Conservation (phyloP, 64 coral and sea anemone species). For the Montipora cactus region DNA sequence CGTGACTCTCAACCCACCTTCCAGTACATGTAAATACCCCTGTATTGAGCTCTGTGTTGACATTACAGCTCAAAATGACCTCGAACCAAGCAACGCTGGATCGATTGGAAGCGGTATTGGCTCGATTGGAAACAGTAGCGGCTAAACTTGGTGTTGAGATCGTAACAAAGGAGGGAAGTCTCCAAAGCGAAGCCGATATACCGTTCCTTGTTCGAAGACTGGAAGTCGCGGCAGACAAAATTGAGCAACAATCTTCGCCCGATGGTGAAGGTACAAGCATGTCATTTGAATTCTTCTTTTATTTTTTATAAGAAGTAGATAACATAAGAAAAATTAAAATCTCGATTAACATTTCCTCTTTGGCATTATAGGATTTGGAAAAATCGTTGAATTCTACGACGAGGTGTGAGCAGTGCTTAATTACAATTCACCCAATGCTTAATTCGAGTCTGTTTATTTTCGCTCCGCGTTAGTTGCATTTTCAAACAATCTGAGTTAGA, state of each 20-base stretch:
- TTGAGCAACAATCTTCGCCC: slow-evolving; percentile 56
- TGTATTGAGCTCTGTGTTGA: no score
- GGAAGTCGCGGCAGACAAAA: slow-evolving; percentile 62
- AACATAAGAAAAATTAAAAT: no score
- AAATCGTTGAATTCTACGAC: slow-evolving; percentile 61
- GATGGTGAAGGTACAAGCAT: slow-evolving; percentile 5
- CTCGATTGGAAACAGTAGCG: slow-evolving; percentile 18
- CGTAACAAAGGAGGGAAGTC: neutral
- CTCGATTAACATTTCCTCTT: neutral
- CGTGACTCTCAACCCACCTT: no score
- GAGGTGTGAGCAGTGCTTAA: slow-evolving; percentile 1
- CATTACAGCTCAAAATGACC: slow-evolving; percentile 9
- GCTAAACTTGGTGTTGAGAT: neutral
- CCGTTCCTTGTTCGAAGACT: slow-evolving; percentile 55
- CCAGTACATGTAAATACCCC: no score
- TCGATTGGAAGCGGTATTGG: slow-evolving; percentile 20
- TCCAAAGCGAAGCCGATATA: slow-evolving; percentile 52
- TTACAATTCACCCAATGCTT: neutral
- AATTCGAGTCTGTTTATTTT: neutral
- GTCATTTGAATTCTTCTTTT: neutral
- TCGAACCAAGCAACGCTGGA: slow-evolving; percentile 9
- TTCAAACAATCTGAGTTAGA: neutral
- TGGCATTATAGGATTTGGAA: slow-evolving; percentile 49
- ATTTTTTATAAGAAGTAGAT: neutral
- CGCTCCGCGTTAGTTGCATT: neutral